Base-by-base conservation (phyloP, 1,140 invertebrate species). In the Drosophila lacteicornis region DNA sequence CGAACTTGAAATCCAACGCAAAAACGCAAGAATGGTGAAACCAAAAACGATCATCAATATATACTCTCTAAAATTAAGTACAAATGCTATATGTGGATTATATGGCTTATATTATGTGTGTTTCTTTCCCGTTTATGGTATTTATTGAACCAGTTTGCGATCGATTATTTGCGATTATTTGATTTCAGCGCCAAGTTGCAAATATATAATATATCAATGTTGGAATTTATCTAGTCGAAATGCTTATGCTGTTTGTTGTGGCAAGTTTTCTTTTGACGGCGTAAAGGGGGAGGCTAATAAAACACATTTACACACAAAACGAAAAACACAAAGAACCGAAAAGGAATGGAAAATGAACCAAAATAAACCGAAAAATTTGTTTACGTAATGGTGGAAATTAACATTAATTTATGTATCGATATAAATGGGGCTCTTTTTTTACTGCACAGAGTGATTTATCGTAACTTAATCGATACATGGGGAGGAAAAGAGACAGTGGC, bases 161-260 rank as follows among this genome's bases (percentile, higher is more conserved):
- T 60, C 56, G 65, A 76, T 84, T 86, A 85, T 91, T 88, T 88
- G 82, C 56, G 65, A 76, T 84, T 86, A 88, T 91, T 91, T 88
- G 82, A 91, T 92, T 92, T 92, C 91, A 92, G 91, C 81, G 78
- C 86, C 86, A 92, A 92, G 91, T 92, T 92, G 74, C 73, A 82
- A 79, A 82, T 36, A 51, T 47, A 71, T 75, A 50, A 50, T 66
- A 76, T 51, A 62, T 80, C 57, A 79, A 73, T 57, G 67, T 79
- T 73, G 68, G 33, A 79, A 76, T 78, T 81, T 79, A 79, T 79
- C 70, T 69, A 66, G 62, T 63, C 71, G 51, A 78, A 76, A 87
- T 75, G 61, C 75, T 70, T 69, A 77, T 76, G 60, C 50, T 66
- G 49, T 65, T 30, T 36, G 40, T 38, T 55, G 12, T 55, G 49